Conservation (phyloP, 2,797 vertebrate species). For the Alca torda region DNA sequence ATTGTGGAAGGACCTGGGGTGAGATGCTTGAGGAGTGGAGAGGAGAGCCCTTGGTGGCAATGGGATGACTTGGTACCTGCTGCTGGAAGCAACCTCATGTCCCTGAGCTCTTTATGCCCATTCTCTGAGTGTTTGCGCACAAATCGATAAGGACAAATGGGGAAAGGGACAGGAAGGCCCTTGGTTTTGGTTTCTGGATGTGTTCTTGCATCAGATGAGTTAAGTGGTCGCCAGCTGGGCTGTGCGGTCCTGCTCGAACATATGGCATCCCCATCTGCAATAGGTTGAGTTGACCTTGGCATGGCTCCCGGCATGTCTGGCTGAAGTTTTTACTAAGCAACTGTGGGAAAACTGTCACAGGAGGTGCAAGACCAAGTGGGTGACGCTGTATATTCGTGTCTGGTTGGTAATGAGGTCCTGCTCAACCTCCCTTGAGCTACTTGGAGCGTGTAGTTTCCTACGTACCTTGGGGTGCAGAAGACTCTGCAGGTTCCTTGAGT, state of each 20-base stretch:
- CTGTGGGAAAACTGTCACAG: neutral
- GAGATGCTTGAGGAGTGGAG: neutral
- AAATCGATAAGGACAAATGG: neutral
- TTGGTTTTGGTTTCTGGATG: neutral
- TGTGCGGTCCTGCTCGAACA: neutral
- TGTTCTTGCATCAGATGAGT: neutral
- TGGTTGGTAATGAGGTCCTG: neutral
- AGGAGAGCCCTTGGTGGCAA: neutral
- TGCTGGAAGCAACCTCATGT: neutral
- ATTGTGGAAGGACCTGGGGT: no score
- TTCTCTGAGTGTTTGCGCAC: neutral
- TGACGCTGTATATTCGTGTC: rapidly evolving
- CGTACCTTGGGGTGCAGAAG: rapidly evolving
- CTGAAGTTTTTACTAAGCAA: neutral
- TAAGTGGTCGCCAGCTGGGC: neutral
- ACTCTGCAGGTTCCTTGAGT: neutral
- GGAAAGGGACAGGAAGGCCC: neutral
- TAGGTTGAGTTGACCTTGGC: neutral
- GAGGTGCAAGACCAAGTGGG: neutral
- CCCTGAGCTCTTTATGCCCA: neutral
- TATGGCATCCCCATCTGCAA: neutral
- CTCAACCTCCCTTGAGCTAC: neutral
- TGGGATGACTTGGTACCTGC: neutral
- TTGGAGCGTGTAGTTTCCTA: neutral
- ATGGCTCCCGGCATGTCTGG: neutral